Percentiles rank a stretch among this genome's conserved stretches.
Evolutionary conservation across 2,797 vertebrate genomes (phyloP).

Genomic region (Squalus acanthias): DNA sequence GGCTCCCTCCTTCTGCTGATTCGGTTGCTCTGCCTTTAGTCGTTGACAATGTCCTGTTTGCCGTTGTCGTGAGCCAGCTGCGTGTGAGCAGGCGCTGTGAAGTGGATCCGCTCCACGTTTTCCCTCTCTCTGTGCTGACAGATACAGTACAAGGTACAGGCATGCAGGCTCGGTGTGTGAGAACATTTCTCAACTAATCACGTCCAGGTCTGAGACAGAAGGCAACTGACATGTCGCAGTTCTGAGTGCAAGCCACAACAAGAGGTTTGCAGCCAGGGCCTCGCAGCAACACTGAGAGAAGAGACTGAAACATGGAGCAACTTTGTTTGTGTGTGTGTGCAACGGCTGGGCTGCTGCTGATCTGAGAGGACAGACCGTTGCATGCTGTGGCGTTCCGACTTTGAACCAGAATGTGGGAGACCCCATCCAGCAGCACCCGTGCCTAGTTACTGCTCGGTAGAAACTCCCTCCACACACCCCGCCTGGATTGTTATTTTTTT

Average conservation of each 20-base stretch:
- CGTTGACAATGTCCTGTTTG: background rate
- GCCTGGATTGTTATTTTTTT: background rate
- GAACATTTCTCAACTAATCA: conserved; percentile 47
- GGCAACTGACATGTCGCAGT: conserved; percentile 55
- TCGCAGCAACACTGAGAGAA: background rate
- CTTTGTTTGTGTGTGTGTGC: background rate
- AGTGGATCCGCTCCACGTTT: conserved; percentile 62
- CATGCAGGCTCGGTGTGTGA: conserved; percentile 56
- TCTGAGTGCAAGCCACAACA: conserved; percentile 41
- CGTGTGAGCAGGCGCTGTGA: background rate
- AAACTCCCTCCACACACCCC: background rate
- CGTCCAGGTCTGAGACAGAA: conserved; percentile 60
- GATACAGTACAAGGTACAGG: conserved; percentile 64
- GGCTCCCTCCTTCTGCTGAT: background rate
- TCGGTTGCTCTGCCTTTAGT: background rate
- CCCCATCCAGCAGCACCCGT: background rate
- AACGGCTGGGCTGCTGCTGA: too few relatives aligned
- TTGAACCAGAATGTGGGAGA: background rate
- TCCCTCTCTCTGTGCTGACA: conserved; percentile 56
- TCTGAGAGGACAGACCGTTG: background rate
- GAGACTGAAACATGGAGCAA: background rate
- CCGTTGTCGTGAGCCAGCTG: background rate
- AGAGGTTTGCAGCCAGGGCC: background rate
- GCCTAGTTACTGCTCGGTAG: background rate
- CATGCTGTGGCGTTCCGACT: background rate